Evolutionary conservation across 2,113 vertebrate species (phyloP).

Genomic region (Blennius ocellaris): DNA sequence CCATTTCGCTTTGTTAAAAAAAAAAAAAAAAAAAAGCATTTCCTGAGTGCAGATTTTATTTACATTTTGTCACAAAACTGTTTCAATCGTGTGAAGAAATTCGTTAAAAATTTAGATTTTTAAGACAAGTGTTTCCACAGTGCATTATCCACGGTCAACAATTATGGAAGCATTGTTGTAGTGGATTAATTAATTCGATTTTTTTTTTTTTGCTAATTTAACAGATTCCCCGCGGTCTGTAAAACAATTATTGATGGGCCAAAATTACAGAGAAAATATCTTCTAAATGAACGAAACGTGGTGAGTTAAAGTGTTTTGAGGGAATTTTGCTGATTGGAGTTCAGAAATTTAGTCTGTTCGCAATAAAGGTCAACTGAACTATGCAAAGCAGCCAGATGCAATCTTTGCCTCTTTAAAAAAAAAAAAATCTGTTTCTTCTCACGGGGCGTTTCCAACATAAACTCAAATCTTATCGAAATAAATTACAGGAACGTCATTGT

Average conservation of each 20-base stretch:
- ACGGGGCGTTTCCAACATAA: constrained; percentile 30
- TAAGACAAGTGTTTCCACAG: neutral
- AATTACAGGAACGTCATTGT: constrained; percentile 22
- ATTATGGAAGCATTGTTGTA: neutral
- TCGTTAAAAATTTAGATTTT: constrained; percentile 6
- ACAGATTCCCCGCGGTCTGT: constrained; percentile 4
- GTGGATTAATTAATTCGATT: neutral
- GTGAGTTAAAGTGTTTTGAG: constrained; percentile 35
- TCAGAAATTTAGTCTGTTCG: constrained; percentile 59
- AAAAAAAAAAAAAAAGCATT: too few relatives aligned
- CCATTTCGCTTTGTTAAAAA: constrained; percentile 9
- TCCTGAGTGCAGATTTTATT: too few relatives aligned
- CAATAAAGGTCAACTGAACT: constrained; percentile 79
- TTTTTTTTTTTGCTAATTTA: constrained; percentile 15
- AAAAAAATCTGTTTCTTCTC: constrained; percentile 44
- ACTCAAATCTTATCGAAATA: constrained; percentile 37
- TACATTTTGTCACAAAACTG: neutral
- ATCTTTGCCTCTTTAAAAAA: constrained; percentile 57
- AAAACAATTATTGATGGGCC: neutral
- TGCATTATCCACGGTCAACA: neutral
- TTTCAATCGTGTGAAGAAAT: constrained; percentile 11
- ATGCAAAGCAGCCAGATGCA: constrained; percentile 79
- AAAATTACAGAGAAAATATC: neutral
- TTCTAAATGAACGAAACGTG: neutral
- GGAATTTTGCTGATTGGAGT: constrained; percentile 64